phyloP scores from a whole-genome alignment of 1,140 invertebrate genomes.

The Papilio helenus region DNA sequence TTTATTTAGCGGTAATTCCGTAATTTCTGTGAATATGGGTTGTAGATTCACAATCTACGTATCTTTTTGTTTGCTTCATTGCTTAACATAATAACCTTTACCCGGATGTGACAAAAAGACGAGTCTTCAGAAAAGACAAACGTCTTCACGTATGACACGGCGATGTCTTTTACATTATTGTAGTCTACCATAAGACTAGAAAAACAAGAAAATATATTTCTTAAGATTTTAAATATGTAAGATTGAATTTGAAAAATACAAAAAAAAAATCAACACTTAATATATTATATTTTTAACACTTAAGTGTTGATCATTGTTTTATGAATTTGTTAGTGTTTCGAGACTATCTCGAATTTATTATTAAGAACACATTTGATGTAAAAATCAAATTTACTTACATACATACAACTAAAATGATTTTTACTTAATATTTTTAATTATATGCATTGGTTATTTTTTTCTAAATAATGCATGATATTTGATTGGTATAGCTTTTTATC shows the following conservation, averaged over 20 bases:
- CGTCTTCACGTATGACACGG: not conserved
- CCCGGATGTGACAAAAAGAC: slow-evolving; percentile 42
- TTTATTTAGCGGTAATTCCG: slow-evolving; percentile 29
- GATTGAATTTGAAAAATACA: slow-evolving; percentile 1
- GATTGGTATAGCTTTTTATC: slow-evolving; percentile 53
- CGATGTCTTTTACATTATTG: slow-evolving; percentile 1
- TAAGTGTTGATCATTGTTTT: slow-evolving; percentile 34
- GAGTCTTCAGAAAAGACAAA: not conserved
- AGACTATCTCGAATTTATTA: slow-evolving; percentile 31
- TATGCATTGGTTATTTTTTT: slow-evolving; percentile 51
- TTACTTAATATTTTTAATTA: slow-evolving; percentile 45
- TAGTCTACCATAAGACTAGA: not conserved
- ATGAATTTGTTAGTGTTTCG: slow-evolving; percentile 28
- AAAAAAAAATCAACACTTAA: slow-evolving; percentile 35
- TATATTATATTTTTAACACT: slow-evolving; percentile 35
- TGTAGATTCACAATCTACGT: slow-evolving; percentile 22
- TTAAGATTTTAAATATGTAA: slow-evolving; percentile 34
- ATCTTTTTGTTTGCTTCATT: slow-evolving; percentile 37
- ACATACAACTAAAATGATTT: slow-evolving; percentile 39
- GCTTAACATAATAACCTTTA: slow-evolving; percentile 38
- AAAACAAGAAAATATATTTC: slow-evolving; percentile 13
- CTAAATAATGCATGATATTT: slow-evolving; percentile 60
- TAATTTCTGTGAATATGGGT: slow-evolving; percentile 39
- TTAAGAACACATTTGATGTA: slow-evolving; percentile 24
- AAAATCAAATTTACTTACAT: slow-evolving; percentile 11